A percentile compares a stretch with the other conserved stretches of the same genome.
Conservation (phyloP, 2,113 vertebrate genomes). For the Podiceps cristatus region DNA sequence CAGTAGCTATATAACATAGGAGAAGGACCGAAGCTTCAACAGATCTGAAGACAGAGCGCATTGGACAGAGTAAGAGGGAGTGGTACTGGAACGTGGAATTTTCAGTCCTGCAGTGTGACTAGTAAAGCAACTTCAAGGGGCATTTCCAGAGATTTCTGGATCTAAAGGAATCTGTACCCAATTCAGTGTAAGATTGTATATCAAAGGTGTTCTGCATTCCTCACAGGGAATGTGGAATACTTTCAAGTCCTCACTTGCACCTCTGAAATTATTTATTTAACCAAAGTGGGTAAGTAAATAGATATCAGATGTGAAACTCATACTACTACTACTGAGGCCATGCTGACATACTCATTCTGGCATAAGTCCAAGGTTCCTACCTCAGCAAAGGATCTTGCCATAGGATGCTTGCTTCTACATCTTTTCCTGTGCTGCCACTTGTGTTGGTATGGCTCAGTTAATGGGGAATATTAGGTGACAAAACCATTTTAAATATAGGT, state of each 20-base stretch:
- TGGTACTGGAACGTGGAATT: not conserved
- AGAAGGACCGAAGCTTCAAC: not conserved
- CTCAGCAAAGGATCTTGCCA: not conserved
- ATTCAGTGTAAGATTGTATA: not conserved
- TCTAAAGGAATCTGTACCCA: not conserved
- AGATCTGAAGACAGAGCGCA: not conserved
- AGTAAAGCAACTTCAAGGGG: not conserved
- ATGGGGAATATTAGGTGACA: not conserved
- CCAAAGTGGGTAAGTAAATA: conserved; percentile 23
- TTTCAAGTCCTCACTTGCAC: conserved; percentile 22
- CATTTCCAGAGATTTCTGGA: not conserved
- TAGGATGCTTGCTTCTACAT: not conserved
- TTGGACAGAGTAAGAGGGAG: not conserved
- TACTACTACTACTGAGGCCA: not conserved
- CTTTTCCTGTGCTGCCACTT: not conserved
- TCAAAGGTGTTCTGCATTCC: conserved; percentile 37
- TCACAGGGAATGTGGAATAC: not conserved
- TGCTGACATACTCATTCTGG: not conserved
- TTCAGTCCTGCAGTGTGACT: not conserved
- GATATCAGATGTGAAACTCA: not conserved
- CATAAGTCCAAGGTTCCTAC: not conserved
- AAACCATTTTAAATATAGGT: not conserved
- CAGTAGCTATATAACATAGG: not conserved
- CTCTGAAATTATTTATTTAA: conserved; percentile 41
- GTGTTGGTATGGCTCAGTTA: not conserved